Evolutionary conservation across 92 coral and sea anemone species (phyloP).

Genomic region (Galaxea fascicularis): DNA sequence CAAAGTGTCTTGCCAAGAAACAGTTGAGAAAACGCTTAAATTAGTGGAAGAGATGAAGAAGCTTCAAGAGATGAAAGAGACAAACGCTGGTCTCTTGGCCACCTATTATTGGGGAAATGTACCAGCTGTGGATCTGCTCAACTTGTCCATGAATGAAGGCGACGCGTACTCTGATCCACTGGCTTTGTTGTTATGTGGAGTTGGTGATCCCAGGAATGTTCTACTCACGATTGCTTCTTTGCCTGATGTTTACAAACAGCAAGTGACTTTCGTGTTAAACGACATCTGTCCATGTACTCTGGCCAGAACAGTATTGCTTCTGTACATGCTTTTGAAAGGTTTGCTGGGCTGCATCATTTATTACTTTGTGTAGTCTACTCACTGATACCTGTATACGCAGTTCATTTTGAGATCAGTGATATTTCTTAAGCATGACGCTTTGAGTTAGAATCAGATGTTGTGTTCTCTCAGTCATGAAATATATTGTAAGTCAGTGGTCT

Average conservation of each 20-base stretch:
- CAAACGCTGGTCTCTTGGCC: background rate
- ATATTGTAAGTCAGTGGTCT: no score
- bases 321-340: slow-evolving; percentile 80
- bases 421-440: no score
- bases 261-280: slow-evolving; percentile 73
- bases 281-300: slow-evolving; percentile 72
- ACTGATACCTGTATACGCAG: no score
- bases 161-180: slow-evolving; percentile 49
- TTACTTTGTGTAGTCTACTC: background rate
- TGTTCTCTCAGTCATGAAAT: no score
- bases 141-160: slow-evolving; percentile 83
- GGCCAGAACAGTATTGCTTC: slow-evolving; percentile 80
- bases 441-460: no score
- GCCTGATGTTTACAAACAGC: slow-evolving; percentile 58
- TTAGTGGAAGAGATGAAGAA: slow-evolving; percentile 21
- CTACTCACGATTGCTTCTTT: slow-evolving; percentile 66
- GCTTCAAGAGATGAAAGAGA: slow-evolving; percentile 4
- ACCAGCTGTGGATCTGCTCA: slow-evolving; percentile 81
- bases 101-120: slow-evolving; percentile 83
- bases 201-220: slow-evolving; percentile 83
- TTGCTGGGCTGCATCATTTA: background rate
- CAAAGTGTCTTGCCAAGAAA: slow-evolving; percentile 56
- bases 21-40: slow-evolving; percentile 21
- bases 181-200: slow-evolving; percentile 77
- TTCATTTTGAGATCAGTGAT: no score